Conservation (phyloP, 2,888 invertebrate genomes). For the Heterodera filipjevi region DNA sequence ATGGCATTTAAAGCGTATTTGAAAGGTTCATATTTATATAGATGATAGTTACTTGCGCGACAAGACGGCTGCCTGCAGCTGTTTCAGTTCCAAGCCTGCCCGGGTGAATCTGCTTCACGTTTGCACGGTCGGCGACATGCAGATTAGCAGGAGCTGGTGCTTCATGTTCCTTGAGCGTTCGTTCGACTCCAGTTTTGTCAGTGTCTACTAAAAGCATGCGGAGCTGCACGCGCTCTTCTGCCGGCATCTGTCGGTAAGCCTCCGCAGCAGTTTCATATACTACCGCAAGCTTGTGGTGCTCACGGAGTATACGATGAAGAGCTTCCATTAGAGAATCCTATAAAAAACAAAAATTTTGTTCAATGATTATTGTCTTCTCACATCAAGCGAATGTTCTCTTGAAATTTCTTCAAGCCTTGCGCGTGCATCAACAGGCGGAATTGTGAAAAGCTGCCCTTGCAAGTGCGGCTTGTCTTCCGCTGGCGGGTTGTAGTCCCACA, state of each 20-base stretch:
- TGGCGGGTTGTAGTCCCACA: neutral
- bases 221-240: neutral
- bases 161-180: neutral
- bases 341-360: neutral
- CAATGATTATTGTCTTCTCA: neutral
- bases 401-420: neutral
- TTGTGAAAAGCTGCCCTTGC: constrained; percentile 1
- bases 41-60: neutral
- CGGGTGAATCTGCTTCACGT: neutral
- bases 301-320: neutral
- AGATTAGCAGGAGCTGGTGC: neutral
- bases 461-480: neutral
- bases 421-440: neutral
- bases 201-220: neutral
- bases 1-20: no score
- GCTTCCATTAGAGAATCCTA: neutral
- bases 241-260: neutral
- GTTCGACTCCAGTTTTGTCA: neutral
- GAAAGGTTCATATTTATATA: no score
- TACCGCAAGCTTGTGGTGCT: neutral
- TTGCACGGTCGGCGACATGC: neutral
- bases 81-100: neutral
- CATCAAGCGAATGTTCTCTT: neutral
- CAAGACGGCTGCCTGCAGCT: neutral
- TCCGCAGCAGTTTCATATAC: neutral